Percentiles rank a stretch among this genome's conserved stretches.
phyloP scores from a whole-genome alignment of 2,113 vertebrate species.

The Mionectes macconnelli region DNA sequence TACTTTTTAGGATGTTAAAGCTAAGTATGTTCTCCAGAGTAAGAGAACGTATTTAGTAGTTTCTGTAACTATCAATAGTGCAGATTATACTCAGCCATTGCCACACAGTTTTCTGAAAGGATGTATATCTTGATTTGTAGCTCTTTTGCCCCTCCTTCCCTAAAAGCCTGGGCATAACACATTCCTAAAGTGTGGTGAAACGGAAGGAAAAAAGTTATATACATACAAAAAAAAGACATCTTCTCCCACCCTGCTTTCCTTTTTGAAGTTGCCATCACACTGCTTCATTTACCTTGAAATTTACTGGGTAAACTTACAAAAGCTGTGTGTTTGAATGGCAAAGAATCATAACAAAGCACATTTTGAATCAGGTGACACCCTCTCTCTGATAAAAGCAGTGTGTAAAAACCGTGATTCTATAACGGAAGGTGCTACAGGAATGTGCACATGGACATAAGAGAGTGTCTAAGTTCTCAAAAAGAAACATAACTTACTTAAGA shows the following conservation, averaged over 20 bases:
- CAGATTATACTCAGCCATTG: not conserved
- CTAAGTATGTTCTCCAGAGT: not conserved
- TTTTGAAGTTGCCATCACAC: not conserved
- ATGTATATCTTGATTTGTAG: not conserved
- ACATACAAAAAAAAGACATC: not conserved
- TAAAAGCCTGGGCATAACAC: not conserved
- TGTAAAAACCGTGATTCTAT: not conserved
- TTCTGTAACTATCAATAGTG: not conserved
- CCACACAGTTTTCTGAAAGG: not conserved
- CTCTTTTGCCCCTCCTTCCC: not conserved
- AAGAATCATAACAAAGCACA: not conserved
- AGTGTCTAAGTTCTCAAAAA: not conserved
- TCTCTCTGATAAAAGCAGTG: not conserved
- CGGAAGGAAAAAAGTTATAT: too few species aligned
- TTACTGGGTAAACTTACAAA: not conserved
- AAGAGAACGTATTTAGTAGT: not conserved
- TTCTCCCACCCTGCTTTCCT: not conserved
- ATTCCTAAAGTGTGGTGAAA: not conserved
- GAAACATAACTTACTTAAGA: not conserved
- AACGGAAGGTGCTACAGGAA: not conserved
- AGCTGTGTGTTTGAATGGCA: not conserved
- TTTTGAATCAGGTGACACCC: not conserved
- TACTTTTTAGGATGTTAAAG: not conserved
- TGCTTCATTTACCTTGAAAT: not conserved
- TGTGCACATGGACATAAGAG: not conserved